Evolutionary conservation across 2,797 vertebrate genomes (phyloP).

Genomic region (Anniella stebbinsi): DNA sequence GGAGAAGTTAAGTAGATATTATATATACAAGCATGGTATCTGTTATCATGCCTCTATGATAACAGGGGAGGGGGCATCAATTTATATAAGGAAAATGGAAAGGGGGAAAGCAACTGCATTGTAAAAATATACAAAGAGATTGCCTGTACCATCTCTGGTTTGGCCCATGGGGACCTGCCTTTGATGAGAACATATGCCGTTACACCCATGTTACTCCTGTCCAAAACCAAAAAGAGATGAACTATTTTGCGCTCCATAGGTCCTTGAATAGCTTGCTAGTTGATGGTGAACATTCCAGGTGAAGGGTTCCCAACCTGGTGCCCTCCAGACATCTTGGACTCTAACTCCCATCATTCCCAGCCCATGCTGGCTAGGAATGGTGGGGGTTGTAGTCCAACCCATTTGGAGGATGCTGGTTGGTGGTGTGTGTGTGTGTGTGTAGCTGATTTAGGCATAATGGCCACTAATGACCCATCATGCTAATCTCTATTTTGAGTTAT

Average conservation of each 20-base stretch:
- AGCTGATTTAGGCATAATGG: not conserved
- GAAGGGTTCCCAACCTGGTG: too few relatives aligned
- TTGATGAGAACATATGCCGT: not conserved
- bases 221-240: not conserved
- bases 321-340: too few relatives aligned
- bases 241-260: not conserved
- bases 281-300: not conserved
- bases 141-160: not conserved
- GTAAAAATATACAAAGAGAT: not conserved
- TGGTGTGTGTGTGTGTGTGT: too few relatives aligned
- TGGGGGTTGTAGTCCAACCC: too few relatives aligned
- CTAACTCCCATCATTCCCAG: too few relatives aligned
- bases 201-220: not conserved
- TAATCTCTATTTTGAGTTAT: not conserved
- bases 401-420: too few relatives aligned
- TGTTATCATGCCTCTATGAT: not conserved
- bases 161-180: not conserved
- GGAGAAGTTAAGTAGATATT: too few relatives aligned
- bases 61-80: not conserved
- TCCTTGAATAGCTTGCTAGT: not conserved
- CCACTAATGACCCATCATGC: not conserved
- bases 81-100: not conserved
- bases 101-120: too few relatives aligned
- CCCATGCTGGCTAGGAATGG: too few relatives aligned
- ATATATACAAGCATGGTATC: not conserved